These are phyloP conservation scores for Apostichopus parvimensis DNA, from an alignment of 35 echinoderm and acorn worm species.

Conservation along the genomic window DNA sequence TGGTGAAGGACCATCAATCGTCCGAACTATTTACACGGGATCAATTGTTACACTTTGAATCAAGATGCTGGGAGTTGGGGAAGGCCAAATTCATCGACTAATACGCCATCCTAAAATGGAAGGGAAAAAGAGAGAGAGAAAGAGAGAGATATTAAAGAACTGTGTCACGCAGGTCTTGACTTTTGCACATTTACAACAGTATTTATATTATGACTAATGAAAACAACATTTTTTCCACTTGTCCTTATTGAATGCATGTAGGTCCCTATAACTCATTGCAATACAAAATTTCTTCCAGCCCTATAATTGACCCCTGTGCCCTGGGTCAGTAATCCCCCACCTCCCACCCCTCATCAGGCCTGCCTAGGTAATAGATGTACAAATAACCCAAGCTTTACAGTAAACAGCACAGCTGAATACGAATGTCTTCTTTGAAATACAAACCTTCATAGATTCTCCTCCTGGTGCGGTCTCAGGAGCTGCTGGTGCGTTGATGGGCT, in stretches of 20 bases:
- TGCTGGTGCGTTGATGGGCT: slow-evolving; percentile 78
- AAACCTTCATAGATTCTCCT: slow-evolving; percentile 82
- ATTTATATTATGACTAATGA: not conserved
- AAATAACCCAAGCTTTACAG: too few species aligned
- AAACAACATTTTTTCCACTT: not conserved
- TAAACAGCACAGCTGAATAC: too few species aligned
- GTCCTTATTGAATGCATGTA: too few species aligned
- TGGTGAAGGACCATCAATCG: not conserved
- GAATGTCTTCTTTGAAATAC: not conserved
- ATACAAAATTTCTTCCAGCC: too few species aligned
- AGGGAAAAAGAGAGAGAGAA: not conserved
- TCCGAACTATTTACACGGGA: slow-evolving; percentile 34
- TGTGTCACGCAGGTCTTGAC: not conserved
- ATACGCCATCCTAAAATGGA: slow-evolving; percentile 75
- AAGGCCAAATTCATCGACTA: slow-evolving; percentile 98
- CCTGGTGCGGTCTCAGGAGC: slow-evolving; percentile 82
- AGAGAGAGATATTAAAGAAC: not conserved
- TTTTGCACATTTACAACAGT: not conserved
- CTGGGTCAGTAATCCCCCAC: too few species aligned
- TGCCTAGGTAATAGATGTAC: too few species aligned
- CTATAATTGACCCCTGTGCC: too few species aligned
- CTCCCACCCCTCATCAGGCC: too few species aligned
- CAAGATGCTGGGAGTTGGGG: slow-evolving; percentile 92
- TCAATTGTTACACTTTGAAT: slow-evolving; percentile 9
- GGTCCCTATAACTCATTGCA: too few species aligned